These are phyloP conservation scores for Schizopygopsis malacanthus DNA, from an alignment of 2,797 vertebrate genomes.

Conservation along the genomic window DNA sequence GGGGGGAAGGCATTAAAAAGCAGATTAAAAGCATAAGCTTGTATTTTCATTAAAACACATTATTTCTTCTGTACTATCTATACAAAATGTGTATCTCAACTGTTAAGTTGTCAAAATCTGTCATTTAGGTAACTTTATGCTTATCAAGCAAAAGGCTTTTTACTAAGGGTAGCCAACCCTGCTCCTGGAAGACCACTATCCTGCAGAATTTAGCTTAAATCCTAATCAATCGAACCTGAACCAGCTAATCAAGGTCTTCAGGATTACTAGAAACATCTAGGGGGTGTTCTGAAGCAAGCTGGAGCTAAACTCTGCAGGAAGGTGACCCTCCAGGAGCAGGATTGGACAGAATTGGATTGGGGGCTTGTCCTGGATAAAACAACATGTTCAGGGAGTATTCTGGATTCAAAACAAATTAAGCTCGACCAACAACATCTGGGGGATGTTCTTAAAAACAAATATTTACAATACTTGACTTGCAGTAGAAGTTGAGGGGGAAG, in stretches of 20 bases:
- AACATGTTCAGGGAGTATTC: neutral
- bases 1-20: neutral
- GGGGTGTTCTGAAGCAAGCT: neutral
- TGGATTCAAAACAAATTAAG: neutral
- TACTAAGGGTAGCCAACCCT: neutral
- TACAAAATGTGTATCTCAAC: neutral
- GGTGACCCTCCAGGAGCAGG: neutral
- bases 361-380: neutral
- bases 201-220: neutral
- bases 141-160: neutral
- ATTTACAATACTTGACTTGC: neutral
- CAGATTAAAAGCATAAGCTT: neutral
- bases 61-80: neutral
- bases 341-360: neutral
- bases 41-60: neutral
- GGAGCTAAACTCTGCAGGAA: neutral
- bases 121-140: neutral
- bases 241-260: neutral
- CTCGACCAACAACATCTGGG: slow-evolving; percentile 5
- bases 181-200: neutral
- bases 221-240: neutral
- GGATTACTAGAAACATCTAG: neutral
- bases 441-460: neutral
- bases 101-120: neutral
- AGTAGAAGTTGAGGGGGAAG: neutral